These are phyloP conservation scores for Hippoglossus hippoglossus DNA, from an alignment of 2,797 vertebrate species.

Conservation along the genomic window DNA sequence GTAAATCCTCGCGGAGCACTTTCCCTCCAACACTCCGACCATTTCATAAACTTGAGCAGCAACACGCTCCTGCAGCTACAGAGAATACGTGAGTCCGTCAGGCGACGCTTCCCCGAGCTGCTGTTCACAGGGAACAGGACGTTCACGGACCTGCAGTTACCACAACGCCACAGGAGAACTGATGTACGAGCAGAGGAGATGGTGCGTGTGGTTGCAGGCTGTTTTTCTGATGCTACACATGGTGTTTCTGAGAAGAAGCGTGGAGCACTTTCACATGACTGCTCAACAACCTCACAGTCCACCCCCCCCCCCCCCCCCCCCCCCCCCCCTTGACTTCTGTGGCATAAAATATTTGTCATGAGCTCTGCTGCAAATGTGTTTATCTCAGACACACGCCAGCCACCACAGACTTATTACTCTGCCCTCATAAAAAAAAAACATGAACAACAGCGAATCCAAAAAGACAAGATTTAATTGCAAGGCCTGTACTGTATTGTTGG, in stretches of 20 bases:
- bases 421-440: background rate
- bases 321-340: background rate
- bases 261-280: slow-evolving; percentile 28
- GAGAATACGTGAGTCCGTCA: background rate
- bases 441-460: too few relatives aligned
- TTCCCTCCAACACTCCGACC: background rate
- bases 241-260: background rate
- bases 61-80: background rate
- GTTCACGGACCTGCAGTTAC: background rate
- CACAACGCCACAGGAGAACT: background rate
- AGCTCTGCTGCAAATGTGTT: slow-evolving; percentile 5
- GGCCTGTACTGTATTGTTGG: too few relatives aligned
- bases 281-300: background rate
- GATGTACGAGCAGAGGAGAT: too few relatives aligned
- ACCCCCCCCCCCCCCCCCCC: background rate
- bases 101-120: background rate
- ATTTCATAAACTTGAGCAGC: background rate
- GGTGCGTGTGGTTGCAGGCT: too few relatives aligned
- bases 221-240: too few relatives aligned
- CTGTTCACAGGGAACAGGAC: background rate
- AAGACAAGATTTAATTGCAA: too few relatives aligned
- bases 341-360: slow-evolving; percentile 12
- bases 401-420: background rate
- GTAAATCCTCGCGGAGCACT: background rate
- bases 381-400: background rate